phyloP scores from a whole-genome alignment of 2,888 invertebrate species.

The Zygaena filipendulae region DNA sequence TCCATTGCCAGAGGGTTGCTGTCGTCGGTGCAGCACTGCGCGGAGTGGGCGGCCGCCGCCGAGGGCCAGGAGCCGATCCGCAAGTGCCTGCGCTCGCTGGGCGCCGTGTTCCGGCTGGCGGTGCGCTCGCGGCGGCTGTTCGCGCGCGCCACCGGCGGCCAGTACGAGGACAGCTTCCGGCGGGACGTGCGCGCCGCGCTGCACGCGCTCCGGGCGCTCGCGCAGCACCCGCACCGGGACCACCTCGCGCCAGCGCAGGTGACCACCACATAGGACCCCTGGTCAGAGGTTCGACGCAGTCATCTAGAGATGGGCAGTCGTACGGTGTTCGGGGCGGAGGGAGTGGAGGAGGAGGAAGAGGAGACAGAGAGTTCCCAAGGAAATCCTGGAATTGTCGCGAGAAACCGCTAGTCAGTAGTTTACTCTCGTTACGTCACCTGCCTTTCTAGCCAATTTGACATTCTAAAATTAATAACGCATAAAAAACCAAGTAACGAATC shows the following conservation, averaged over 20 bases:
- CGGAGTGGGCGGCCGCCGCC: conserved; percentile 85
- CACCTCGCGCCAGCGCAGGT: conserved; percentile 83
- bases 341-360: too few species aligned
- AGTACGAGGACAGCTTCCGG: conserved; percentile 89
- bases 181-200: conserved; percentile 85
- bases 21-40: conserved; percentile 90
- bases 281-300: too few species aligned
- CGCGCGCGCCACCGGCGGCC: conserved; percentile 86
- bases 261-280: conserved; percentile 13
- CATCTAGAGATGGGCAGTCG: too few species aligned
- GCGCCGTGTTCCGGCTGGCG: conserved; percentile 92
- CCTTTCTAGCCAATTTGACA: too few species aligned
- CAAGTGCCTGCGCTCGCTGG: conserved; percentile 89
- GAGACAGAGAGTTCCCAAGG: too few species aligned
- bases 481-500: too few species aligned
- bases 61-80: conserved; percentile 91
- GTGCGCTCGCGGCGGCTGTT: conserved; percentile 89
- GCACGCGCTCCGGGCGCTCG: conserved; percentile 80
- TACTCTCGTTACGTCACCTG: too few species aligned
- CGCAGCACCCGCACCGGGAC: conserved; percentile 73
- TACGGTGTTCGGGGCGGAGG: too few species aligned
- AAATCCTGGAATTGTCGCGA: too few species aligned
- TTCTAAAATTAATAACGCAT: too few species aligned
- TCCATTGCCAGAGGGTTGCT: conserved; percentile 78
- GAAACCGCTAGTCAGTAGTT: too few species aligned